Conservation (phyloP, 1,140 invertebrate genomes). For the Bacillus rossius region DNA sequence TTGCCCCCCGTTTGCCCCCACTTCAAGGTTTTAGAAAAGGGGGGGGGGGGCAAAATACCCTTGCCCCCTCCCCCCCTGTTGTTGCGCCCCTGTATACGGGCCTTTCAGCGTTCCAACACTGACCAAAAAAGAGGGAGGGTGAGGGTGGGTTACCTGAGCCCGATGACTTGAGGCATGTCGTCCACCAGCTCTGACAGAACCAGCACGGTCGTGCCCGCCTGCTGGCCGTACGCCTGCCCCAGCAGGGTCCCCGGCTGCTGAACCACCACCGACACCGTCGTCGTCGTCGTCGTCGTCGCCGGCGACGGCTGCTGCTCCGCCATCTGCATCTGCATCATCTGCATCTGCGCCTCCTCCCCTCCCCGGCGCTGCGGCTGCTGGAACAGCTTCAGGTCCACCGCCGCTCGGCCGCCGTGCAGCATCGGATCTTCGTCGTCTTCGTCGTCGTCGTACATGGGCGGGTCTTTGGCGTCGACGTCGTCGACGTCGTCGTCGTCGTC, state of each 20-base stretch:
- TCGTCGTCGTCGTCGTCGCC: not conserved
- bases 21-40: too few species aligned
- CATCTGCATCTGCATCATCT: slow-evolving; percentile 15
- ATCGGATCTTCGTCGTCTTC: too few species aligned
- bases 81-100: too few species aligned
- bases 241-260: slow-evolving; percentile 20
- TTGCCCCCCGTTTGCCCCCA: too few species aligned
- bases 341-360: too few species aligned
- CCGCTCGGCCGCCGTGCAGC: not conserved
- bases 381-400: too few species aligned
- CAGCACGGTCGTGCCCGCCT: slow-evolving; percentile 27
- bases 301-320: slow-evolving; percentile 26
- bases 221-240: slow-evolving; percentile 16
- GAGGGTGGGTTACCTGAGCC: slow-evolving; percentile 22
- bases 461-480: slow-evolving; percentile 27
- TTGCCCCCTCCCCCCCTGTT: too few species aligned
- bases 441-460: slow-evolving; percentile 17
- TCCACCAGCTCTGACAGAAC: slow-evolving; percentile 32
- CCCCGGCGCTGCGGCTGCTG: not conserved
- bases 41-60: too few species aligned
- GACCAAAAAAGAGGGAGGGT: not conserved
- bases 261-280: slow-evolving; percentile 24
- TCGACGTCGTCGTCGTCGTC: slow-evolving; percentile 28
- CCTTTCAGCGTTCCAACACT: too few species aligned
- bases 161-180: slow-evolving; percentile 29